Evolutionary conservation across 2,888 invertebrate species (phyloP).

Genomic region (Drosophila aldrichi): DNA sequence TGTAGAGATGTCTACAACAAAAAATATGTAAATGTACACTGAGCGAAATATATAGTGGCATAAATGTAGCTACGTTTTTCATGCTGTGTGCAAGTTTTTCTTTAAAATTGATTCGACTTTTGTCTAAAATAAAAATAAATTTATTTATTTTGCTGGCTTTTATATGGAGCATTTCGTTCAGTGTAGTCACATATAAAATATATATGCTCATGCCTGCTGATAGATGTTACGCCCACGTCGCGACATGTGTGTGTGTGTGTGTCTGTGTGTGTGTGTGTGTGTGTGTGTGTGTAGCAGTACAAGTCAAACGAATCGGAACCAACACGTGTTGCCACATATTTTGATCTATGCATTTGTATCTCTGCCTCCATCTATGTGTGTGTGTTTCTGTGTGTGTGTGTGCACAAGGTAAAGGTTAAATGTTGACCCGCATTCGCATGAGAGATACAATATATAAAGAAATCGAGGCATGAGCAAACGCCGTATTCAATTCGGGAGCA

Average conservation of each 20-base stretch:
- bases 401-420: constrained; percentile 77
- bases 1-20: constrained; percentile 21
- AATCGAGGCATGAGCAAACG: constrained; percentile 25
- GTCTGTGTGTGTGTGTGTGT: constrained; percentile 5
- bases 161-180: background rate
- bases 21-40: constrained; percentile 13
- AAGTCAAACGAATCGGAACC: constrained; percentile 62
- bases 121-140: background rate
- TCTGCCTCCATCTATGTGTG: background rate
- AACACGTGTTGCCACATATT: constrained; percentile 72
- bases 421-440: constrained; percentile 72
- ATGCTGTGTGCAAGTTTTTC: background rate
- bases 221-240: constrained; percentile 50
- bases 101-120: background rate
- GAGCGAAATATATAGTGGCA: background rate
- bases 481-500: background rate
- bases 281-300: background rate
- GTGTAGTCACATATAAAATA: constrained; percentile 13
- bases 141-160: too few relatives aligned
- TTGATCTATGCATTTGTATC: constrained; percentile 59
- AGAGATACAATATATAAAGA: constrained; percentile 47
- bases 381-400: background rate
- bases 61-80: background rate
- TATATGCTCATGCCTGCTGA: constrained; percentile 32
- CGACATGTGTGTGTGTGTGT: constrained; percentile 25